Evolutionary conservation across 2,797 vertebrate genomes (phyloP).

Genomic region (Takifugu rubripes): DNA sequence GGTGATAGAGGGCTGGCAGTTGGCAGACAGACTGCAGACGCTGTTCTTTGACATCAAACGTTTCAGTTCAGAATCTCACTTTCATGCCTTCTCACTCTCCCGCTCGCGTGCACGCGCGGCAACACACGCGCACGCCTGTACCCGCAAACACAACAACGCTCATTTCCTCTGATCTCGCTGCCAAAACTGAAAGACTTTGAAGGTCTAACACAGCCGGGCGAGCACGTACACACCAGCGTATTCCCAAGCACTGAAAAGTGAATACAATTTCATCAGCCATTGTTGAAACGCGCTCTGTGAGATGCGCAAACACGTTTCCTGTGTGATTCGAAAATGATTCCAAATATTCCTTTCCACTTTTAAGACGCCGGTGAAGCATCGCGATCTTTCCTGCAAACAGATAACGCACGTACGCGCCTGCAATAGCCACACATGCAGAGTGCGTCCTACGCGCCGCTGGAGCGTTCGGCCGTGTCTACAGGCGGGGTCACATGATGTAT

Average conservation of each 20-base stretch:
- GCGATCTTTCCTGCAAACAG: constrained; percentile 11
- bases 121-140: constrained; percentile 13
- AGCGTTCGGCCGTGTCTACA: background rate
- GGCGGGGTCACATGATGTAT: background rate
- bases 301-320: constrained; percentile 41
- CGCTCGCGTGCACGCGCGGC: constrained; percentile 18
- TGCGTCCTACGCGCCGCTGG: background rate
- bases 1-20: constrained; percentile 76
- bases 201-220: constrained; percentile 42
- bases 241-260: constrained; percentile 41
- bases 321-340: constrained; percentile 39
- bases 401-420: background rate
- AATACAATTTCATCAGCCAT: constrained; percentile 60
- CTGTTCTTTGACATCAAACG: constrained; percentile 79
- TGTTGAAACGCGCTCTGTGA: constrained; percentile 48
- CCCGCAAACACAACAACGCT: constrained; percentile 56
- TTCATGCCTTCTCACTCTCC: constrained; percentile 67
- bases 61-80: constrained; percentile 73
- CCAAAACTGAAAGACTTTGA: constrained; percentile 69
- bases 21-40: constrained; percentile 78
- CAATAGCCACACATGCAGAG: background rate
- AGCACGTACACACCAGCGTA: constrained; percentile 31
- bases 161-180: constrained; percentile 71
- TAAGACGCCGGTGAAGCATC: constrained; percentile 17
- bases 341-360: constrained; percentile 12